phyloP scores from a whole-genome alignment of 37 sponge, comb jelly and placozoan genomes.

The Mnemiopsis leidyi region DNA sequence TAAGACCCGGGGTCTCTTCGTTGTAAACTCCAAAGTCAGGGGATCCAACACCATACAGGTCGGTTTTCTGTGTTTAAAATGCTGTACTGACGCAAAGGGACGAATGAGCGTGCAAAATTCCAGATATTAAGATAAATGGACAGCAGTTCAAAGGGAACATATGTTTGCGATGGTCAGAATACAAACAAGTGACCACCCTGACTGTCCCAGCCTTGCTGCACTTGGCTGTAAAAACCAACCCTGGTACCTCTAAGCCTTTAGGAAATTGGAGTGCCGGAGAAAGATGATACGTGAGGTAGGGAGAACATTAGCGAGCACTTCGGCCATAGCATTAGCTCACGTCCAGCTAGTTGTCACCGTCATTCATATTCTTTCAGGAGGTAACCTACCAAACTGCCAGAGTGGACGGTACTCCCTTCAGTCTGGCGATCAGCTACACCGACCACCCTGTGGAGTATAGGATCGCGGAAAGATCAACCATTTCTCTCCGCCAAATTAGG shows the following conservation, averaged over 20 bases:
- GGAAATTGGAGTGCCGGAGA: neutral
- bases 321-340: neutral
- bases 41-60: neutral
- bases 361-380: neutral
- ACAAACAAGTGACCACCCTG: neutral
- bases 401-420: neutral
- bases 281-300: neutral
- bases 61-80: neutral
- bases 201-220: neutral
- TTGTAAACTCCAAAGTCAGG: neutral
- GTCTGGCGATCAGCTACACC: neutral
- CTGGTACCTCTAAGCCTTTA: neutral
- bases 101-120: neutral
- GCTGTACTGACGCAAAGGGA: neutral
- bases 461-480: neutral
- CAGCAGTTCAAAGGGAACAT: neutral
- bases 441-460: neutral
- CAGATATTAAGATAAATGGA: no score
- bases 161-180: neutral
- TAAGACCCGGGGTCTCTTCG: neutral
- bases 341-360: constrained; percentile 1
- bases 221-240: neutral
- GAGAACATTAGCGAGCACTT: neutral
- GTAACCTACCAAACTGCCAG: neutral
- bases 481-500: neutral